Percentiles rank a stretch among this genome's conserved stretches.
Evolutionary conservation across 1,140 invertebrate genomes (phyloP).

Genomic region (Tribolium castaneum): DNA sequence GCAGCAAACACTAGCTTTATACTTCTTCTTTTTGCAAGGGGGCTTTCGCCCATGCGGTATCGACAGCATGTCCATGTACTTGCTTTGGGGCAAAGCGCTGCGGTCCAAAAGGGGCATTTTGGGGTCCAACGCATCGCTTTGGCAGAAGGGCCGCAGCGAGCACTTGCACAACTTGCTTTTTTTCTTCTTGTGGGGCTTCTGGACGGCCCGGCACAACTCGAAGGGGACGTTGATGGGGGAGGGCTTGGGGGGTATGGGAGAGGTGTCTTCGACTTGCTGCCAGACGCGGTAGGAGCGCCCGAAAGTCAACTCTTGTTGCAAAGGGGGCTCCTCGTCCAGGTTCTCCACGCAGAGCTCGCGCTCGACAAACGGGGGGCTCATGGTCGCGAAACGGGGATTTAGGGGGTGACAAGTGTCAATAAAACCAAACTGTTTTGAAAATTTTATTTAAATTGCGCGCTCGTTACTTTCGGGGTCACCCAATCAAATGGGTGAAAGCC

Average conservation of each 20-base stretch:
- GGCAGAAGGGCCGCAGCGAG: neutral
- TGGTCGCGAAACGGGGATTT: neutral
- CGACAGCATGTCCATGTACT: conserved; percentile 52
- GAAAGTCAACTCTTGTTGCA: conserved; percentile 50
- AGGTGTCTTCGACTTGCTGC: conserved; percentile 39
- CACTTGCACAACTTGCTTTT: neutral
- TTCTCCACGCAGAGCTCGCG: conserved; percentile 3
- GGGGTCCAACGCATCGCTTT: neutral
- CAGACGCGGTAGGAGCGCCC: conserved; percentile 46
- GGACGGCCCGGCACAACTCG: conserved; percentile 45
- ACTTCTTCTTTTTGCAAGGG: conserved; percentile 27
- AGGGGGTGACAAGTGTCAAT: neutral
- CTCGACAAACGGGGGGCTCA: neutral
- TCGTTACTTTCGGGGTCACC: conserved; percentile 3
- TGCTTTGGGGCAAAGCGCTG: conserved; percentile 49
- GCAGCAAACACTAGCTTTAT: conserved; percentile 24
- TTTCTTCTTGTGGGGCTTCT: conserved; percentile 21
- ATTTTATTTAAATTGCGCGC: neutral
- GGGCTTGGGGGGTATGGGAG: conserved; percentile 43
- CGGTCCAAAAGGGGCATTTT: conserved; percentile 44
- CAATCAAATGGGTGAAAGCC: neutral
- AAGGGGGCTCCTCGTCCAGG: conserved; percentile 23
- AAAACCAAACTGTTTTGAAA: no score
- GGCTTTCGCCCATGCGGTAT: conserved; percentile 41
- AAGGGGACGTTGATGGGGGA: conserved; percentile 53